Base-by-base conservation (phyloP, 2,113 vertebrate species). In the Coregonus clupeaformis region DNA sequence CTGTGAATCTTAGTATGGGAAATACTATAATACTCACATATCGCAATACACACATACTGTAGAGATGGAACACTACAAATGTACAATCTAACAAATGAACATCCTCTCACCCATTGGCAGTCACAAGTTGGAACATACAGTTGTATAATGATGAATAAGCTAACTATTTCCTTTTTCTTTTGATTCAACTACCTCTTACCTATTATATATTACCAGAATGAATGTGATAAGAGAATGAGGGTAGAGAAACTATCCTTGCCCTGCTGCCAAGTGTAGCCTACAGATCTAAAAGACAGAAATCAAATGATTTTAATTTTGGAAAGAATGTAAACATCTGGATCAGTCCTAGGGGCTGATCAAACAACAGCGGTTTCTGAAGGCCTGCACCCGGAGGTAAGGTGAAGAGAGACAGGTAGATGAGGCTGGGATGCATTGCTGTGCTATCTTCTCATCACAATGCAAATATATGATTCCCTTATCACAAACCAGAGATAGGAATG, bases 271-370 rank as follows among this genome's bases (percentile, higher is more conserved):
- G 49, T 52, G 4, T 52, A 5, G 12, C 49, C 20, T 63, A 4
- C 32, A 62, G 27, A 32, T 64, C 66, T 42, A 36, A 52, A 30
- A 24, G 18, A 49, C 45, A 42, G 18, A 29, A 7, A n/a, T 60
- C 16, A 25, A 14, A 49, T 25, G 1, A 45, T 14, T 66, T 25
- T 63, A 24, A n/a, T 64, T 30, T 18, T 45, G 12, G 18, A 25
- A 52, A 57, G 76, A 67, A 74, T 68, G 49, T 32, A 74, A 74
- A 74, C 68, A 74, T 47, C 12, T 57, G 70, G 65, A 29, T 42
- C 63, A 25, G 27, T 18, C 27, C 14, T 32, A 42, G 36, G 12
- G 27, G 29, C 14, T 55, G 36, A 60, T 63, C 69, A 49, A 29
- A 60, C n/a, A 59, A 30, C n/a, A 66, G 20, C 29, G 47, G 79